Conservation (phyloP, 2,113 vertebrate species). For the Sinocyclocheilus grahami region DNA sequence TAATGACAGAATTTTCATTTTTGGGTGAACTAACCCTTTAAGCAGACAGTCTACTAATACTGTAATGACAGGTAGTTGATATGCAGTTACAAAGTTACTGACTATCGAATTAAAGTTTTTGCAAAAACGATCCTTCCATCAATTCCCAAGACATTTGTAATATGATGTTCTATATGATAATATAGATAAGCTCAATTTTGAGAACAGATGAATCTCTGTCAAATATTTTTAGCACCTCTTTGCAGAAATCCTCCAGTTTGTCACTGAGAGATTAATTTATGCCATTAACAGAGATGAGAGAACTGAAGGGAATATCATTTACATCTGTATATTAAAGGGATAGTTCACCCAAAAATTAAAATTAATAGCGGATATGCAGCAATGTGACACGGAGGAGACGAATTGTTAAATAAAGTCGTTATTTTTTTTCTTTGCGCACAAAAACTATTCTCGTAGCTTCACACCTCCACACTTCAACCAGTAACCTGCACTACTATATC, state of each 20-base stretch:
- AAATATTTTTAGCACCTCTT: not conserved
- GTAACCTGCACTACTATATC: not conserved
- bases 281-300: no score
- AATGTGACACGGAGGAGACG: no score
- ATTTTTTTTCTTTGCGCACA: no score
- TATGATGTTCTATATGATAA: not conserved
- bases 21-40: not conserved
- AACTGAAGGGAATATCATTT: no score
- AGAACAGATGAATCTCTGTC: not conserved
- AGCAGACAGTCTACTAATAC: not conserved
- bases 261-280: no score
- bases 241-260: no score
- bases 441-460: no score
- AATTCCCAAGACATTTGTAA: not conserved
- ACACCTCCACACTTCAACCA: not conserved
- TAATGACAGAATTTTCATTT: no score
- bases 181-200: not conserved
- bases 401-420: no score
- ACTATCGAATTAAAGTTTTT: not conserved
- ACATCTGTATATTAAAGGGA: no score
- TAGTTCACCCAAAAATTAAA: no score
- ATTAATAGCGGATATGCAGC: no score
- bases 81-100: not conserved
- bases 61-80: not conserved
- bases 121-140: not conserved